Evolutionary conservation across 2,113 vertebrate species (phyloP).

Genomic region (Onychorhynchus coronatus): DNA sequence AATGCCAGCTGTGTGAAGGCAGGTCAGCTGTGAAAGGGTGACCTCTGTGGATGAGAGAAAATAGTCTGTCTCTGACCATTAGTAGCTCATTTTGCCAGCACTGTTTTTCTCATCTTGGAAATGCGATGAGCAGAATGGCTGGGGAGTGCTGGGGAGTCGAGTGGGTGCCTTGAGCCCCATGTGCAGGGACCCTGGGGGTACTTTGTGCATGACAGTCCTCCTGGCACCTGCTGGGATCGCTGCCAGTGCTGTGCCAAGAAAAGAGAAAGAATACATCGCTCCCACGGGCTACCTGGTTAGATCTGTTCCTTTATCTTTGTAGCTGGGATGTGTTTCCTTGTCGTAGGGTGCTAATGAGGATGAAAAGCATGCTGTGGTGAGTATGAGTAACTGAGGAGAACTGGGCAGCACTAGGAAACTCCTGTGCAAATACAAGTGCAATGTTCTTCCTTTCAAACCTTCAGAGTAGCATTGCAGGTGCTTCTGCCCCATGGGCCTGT

Average conservation of each 20-base stretch:
- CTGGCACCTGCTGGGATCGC: fast-evolving
- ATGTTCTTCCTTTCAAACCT: background rate
- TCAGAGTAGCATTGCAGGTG: background rate
- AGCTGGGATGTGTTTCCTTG: background rate
- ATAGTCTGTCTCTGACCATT: background rate
- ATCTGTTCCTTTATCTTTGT: background rate
- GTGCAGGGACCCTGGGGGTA: background rate
- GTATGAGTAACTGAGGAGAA: background rate
- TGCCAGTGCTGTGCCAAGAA: background rate
- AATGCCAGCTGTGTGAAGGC: background rate
- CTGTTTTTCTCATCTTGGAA: background rate
- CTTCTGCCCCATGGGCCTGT: background rate
- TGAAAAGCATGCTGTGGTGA: background rate
- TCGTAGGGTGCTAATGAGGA: background rate
- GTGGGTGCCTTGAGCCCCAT: fast-evolving
- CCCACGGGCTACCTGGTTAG: background rate
- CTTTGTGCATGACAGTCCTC: background rate
- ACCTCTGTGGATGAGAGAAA: background rate
- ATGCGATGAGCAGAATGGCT: background rate
- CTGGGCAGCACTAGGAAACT: background rate
- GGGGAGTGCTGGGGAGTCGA: background rate
- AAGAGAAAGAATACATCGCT: background rate
- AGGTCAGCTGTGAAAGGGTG: background rate
- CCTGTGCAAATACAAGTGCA: background rate
- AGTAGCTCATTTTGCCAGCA: background rate